phyloP scores from a whole-genome alignment of 2,888 invertebrate genomes.

The Acanthacorydalis orientalis region DNA sequence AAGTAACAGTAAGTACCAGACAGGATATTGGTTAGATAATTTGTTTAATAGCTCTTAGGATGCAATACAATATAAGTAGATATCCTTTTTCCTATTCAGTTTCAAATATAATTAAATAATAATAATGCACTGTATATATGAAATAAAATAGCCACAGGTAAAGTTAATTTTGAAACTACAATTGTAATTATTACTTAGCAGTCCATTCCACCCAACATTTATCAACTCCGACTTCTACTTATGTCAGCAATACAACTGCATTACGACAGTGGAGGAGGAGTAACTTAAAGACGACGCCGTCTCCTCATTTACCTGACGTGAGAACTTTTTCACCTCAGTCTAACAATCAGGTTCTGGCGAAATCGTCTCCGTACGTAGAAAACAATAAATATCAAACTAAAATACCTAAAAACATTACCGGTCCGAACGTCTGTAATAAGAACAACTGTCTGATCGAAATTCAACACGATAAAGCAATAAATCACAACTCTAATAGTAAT shows the following conservation, averaged over 20 bases:
- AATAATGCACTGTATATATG: no score
- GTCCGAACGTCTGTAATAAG: neutral
- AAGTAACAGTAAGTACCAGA: neutral
- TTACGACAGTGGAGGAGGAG: conserved; percentile 4
- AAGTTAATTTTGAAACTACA: no score
- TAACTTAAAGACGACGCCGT: neutral
- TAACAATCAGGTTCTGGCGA: neutral
- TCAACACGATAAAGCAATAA: no score
- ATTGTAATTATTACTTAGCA: no score
- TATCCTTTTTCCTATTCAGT: no score
- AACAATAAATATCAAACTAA: no score
- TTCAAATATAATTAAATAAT: neutral
- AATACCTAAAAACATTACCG: no score
- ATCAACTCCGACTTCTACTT: neutral
- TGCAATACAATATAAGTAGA: no score
- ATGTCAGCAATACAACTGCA: conserved; percentile 1
- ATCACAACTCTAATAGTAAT: no score
- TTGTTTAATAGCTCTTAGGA: no score
- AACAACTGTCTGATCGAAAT: neutral
- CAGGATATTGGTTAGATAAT: no score
- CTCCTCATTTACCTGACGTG: neutral
- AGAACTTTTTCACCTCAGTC: neutral
- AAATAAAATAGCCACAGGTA: neutral
- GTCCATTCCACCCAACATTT: no score
- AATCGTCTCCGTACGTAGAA: neutral